Percentiles rank a stretch among this genome's conserved stretches.
Evolutionary conservation across 1,140 invertebrate genomes (phyloP).

Genomic region (Reticulitermes speratus): DNA sequence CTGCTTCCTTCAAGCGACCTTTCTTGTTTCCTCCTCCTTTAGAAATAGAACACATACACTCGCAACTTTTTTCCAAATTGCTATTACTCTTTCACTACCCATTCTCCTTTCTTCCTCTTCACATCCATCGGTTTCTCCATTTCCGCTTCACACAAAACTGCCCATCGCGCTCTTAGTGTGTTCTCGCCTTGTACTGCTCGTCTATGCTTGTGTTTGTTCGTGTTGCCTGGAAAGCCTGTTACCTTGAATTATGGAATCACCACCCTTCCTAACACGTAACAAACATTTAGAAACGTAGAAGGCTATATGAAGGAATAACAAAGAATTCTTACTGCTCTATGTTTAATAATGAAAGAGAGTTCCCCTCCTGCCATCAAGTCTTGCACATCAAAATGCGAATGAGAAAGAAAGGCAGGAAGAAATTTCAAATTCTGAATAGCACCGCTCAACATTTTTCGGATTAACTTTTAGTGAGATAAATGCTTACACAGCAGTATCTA

Average conservation of each 20-base stretch:
- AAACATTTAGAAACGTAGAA: neutral
- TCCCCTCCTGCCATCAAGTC: neutral
- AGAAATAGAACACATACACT: neutral
- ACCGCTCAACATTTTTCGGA: neutral
- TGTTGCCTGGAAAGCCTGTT: neutral
- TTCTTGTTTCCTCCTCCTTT: neutral
- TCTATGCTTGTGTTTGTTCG: neutral
- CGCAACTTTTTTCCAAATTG: neutral
- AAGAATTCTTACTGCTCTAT: neutral
- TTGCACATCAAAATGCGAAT: neutral
- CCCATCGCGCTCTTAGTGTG: neutral
- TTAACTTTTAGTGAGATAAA: constrained; percentile 3
- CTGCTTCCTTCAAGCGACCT: too few species aligned
- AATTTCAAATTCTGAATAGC: neutral
- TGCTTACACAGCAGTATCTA: neutral
- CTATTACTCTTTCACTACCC: neutral
- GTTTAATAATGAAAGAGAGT: neutral
- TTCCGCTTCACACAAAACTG: neutral
- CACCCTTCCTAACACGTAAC: neutral
- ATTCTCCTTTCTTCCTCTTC: neutral
- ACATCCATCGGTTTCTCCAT: neutral
- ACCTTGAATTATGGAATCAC: neutral
- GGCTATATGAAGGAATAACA: neutral
- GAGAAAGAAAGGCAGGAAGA: neutral
- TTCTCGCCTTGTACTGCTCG: neutral